Evolutionary conservation across 1,140 invertebrate species (phyloP), one percentile per base, ranked within the genome.

Genomic region (Drosophila erecta): DNA sequence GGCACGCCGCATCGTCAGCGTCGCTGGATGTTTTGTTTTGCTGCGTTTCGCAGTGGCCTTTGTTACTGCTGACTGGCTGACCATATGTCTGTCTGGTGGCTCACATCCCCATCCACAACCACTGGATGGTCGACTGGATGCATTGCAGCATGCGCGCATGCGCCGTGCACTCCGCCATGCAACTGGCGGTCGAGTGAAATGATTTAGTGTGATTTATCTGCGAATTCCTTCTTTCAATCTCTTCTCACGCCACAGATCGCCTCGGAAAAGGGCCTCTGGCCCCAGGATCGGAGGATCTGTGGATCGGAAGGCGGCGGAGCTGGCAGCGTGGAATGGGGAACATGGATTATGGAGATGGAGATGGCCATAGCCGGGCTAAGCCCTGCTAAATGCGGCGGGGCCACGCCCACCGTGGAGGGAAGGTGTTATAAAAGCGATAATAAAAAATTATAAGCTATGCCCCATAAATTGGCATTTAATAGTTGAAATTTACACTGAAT

Each of bases 161-260:
- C 84, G 79, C 70, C 83, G 58, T 51, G 54, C 55, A 71, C 76
- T 74, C 66, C 14, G 27, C 20, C 4, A 46, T 15, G 17, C 44
- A 30, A 49, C 46, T 50, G 60, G 46, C 55, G 50, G 59, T 33
- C 58, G 76, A 87, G 81, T 89, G 84, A 89, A 89, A 89, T 89
- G 84, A 89, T 89, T 89, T 89, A 89, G 84, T 89, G 84, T 89
- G 84, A 89, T 89, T 89, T 89, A 89, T 89, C 84, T 89, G 79
- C 78, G 76, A 89, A 89, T 89, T 89, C 84, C 84, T 84, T 70
- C 67, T 79, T 89, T 89, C 76, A 89, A 89, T 89, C 84, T 89
- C 84, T 89, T 89, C 84, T 89, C 84, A 89, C 84, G 84, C 84
- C 79, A 70, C 83, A 67, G 54, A 56, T 66, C 10, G 57, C 22